Base-by-base conservation (phyloP, 2,113 vertebrate genomes). In the Eulemur macaco region DNA sequence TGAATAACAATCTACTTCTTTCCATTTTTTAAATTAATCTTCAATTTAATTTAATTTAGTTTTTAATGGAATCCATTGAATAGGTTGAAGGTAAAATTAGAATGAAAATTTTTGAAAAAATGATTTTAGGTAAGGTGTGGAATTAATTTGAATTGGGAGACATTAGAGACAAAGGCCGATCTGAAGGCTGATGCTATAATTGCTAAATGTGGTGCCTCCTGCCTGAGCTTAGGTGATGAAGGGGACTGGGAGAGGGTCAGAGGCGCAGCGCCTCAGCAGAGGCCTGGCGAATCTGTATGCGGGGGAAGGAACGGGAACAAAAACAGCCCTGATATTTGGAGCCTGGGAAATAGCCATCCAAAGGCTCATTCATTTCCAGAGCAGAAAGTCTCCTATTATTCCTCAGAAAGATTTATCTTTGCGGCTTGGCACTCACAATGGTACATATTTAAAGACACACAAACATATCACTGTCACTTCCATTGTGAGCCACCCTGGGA, bases 361-460 rank as follows among this genome's bases (percentile, higher is more conserved):
- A 82, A 96, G 37, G 56, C 66, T 54, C 54, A 96, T 95, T 96
- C 47, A 86, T 93, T 86, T 97, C 90, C 58, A 27, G 52, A 73
- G 58, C 54, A 94, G 83, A 96, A 94, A 71, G 78, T 94, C n/a
- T 82, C n/a, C 84, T 92, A 95, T 91, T 96, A 94, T 97, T 96
- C 87, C 52, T 87, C 39, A 58, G 60, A 93, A 96, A 95, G 86
- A 96, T 96, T 96, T 97, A 97, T 94, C 80, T 93, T 56, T 84
- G 50, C 27, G 77, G 71, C 63, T 83, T 96, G 92, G 69, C 56
- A 56, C 52, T 93, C 89, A 84, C 78, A 91, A 73, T 92, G 64
- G 82, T 69, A 95, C 47, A 76, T 89, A 93, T 94, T 97, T 89
- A 97, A 95, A 95, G 76, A 52, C 78, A 96, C 84, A 94, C 52